Conservation (phyloP, 2,888 invertebrate genomes). For the Eretmocerus hayati region DNA sequence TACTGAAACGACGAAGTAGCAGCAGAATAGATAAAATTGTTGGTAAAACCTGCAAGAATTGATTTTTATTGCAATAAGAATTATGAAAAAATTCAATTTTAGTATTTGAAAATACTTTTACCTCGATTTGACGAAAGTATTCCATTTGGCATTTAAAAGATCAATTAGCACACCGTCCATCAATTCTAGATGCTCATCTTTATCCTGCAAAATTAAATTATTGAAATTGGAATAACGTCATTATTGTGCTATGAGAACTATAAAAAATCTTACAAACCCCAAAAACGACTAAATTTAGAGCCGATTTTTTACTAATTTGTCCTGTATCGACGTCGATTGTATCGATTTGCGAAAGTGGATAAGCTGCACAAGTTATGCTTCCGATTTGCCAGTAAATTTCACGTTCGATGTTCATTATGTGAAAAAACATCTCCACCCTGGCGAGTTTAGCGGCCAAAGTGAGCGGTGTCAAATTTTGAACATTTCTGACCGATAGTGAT, state of each 20-base stretch:
- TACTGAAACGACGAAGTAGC: constrained; percentile 84
- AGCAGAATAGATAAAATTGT: constrained; percentile 83
- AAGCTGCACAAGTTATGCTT: constrained; percentile 93
- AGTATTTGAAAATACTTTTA: constrained; percentile 28
- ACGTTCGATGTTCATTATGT: constrained; percentile 90
- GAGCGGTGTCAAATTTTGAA: constrained; percentile 81
- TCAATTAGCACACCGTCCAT: constrained; percentile 92
- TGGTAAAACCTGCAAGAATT: constrained; percentile 69
- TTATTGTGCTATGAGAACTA: not conserved
- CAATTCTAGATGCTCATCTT: constrained; percentile 88
- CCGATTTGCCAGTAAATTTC: constrained; percentile 98
- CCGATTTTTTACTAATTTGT: constrained; percentile 90
- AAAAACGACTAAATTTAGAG: constrained; percentile 91
- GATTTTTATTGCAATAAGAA: not conserved
- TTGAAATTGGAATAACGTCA: not conserved
- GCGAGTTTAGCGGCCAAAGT: constrained; percentile 91
- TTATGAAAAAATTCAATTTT: not conserved
- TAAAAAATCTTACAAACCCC: constrained; percentile 62
- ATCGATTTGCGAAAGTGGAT: constrained; percentile 90
- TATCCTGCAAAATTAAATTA: constrained; percentile 60
- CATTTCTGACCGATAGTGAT: constrained; percentile 78
- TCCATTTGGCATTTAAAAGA: constrained; percentile 94
- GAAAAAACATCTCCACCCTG: constrained; percentile 91
- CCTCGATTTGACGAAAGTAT: constrained; percentile 84
- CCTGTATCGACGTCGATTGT: constrained; percentile 89